phyloP scores from a whole-genome alignment of 2,888 invertebrate genomes.

The Scelioninae gen. 2 region DNA sequence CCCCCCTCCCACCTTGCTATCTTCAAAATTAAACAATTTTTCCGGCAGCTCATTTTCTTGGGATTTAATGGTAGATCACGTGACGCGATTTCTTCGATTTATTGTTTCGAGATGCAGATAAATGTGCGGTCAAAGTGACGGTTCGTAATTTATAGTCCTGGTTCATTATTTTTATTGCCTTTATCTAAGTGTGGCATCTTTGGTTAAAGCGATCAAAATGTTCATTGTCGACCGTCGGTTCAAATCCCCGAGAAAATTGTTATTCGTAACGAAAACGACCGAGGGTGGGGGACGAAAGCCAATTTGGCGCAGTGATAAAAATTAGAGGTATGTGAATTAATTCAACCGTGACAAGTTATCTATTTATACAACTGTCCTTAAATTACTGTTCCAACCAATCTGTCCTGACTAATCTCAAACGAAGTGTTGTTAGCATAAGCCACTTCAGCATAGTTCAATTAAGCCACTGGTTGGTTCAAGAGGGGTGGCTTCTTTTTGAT shows the following conservation, averaged over 20 bases:
- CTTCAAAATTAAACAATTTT: not conserved
- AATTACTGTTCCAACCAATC: conserved; percentile 26
- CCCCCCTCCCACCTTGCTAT: too few relatives aligned
- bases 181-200: not conserved
- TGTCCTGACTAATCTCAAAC: conserved; percentile 36
- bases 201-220: not conserved
- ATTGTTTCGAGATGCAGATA: conserved; percentile 1
- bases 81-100: conserved; percentile 7
- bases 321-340: not conserved
- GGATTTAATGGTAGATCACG: not conserved
- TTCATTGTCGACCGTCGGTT: not conserved
- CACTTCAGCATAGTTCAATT: conserved; percentile 39
- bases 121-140: not conserved
- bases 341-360: not conserved
- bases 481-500: conserved; percentile 28
- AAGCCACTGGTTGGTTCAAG: conserved; percentile 28
- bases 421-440: conserved; percentile 32
- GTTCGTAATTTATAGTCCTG: not conserved
- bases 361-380: conserved; percentile 15
- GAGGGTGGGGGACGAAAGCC: too few relatives aligned
- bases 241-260: too few relatives aligned
- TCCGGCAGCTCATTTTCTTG: not conserved
- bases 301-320: too few relatives aligned
- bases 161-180: conserved; percentile 1
- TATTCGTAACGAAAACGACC: too few relatives aligned